Base-by-base conservation (phyloP, 1,140 invertebrate species). In the Globodera rostochiensis region DNA sequence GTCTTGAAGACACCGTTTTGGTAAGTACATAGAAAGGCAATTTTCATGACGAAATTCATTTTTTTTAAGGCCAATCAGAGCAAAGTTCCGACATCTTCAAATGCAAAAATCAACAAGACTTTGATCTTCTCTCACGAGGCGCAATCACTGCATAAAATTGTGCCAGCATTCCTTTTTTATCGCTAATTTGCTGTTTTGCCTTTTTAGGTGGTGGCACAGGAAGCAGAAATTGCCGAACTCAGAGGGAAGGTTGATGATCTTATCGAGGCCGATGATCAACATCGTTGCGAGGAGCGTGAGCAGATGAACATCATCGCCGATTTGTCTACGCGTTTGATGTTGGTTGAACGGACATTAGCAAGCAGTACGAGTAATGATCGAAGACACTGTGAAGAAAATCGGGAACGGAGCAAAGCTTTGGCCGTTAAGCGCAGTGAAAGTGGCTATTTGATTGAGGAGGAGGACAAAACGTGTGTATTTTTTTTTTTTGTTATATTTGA, bases 111-210 rank as follows among this genome's bases (percentile, higher is more conserved):
- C 36, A 47, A 25, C 66, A 78, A 70, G 21, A 78, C 77, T 66
- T 45, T 78, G 66, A 78, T 78, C 3, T 78, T 78, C 9, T 78
- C 77, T 2, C 77, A 78, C 50, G 77, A 78, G 50, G 53, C 77
- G 25, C 77, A 78, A 5, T 47, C 77, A 8, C 25, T 78, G 53
- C 77, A 78, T n/a, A 78, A 78, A 78, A 50, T 78, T 66, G 77
- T 70, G 45, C 15, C 57, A 19, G 15, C 53, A 11, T 53, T 53
- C 2, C 1, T 21, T 64, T 64, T 64, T 15, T 64, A 64, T 64
- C 15, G 6, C 50, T 53, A 6, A 75, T 53, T 75, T 67, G 49
- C 46, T 15, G 6, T 8, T 6, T 25, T 71, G 7, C 66, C n/a
- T 77, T 7, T 78, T 69, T 11, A 78, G 76, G 69, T 78, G 25